Percentiles rank a stretch among this genome's conserved stretches.
These are phyloP conservation scores for Sorex araneus DNA, from an alignment of 2,113 vertebrate genomes.

Conservation along the genomic window DNA sequence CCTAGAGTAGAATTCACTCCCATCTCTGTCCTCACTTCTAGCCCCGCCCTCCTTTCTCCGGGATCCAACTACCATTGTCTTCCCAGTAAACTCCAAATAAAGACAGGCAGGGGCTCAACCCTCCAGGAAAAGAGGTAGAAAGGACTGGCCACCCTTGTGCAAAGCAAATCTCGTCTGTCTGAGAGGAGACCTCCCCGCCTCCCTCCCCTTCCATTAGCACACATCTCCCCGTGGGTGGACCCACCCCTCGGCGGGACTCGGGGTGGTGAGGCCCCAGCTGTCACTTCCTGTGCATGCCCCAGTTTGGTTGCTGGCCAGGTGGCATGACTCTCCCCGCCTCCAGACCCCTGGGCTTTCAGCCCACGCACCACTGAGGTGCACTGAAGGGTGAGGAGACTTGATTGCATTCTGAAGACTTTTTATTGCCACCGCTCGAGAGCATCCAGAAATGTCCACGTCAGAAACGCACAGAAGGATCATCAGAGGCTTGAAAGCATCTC, in stretches of 20 bases:
- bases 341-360: not conserved
- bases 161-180: not conserved
- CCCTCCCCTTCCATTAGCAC: not conserved
- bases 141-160: not conserved
- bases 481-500: not conserved
- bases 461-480: conserved; percentile 3
- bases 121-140: not conserved
- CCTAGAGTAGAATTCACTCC: not conserved
- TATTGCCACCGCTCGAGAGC: not conserved
- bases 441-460: not conserved
- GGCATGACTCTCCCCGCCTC: no score
- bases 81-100: not conserved
- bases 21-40: not conserved
- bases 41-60: not conserved
- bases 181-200: not conserved
- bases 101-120: not conserved
- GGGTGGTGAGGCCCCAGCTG: not conserved
- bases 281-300: not conserved
- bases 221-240: not conserved
- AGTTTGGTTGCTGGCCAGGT: not conserved
- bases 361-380: not conserved
- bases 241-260: not conserved
- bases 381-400: not conserved
- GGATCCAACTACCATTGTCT: not conserved
- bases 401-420: conserved; percentile 18